Conservation (phyloP, 2,888 invertebrate species). For the Dusona sp. region DNA sequence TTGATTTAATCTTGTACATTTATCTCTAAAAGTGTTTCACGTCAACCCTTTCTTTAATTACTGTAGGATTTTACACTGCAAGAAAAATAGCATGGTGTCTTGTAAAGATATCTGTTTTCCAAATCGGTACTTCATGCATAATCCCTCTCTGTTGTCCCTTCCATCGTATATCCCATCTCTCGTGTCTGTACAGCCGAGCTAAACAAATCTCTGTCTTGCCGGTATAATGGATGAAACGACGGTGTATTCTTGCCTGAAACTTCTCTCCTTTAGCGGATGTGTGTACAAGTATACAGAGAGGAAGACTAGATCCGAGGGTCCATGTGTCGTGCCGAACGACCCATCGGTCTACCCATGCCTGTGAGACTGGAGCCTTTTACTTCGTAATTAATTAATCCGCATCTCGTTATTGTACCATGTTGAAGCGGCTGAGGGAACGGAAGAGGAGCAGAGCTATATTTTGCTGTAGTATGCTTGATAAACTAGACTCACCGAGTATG, state of each 20-base stretch:
- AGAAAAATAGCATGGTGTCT: conserved; percentile 71
- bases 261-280: conserved; percentile 34
- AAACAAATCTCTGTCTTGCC: conserved; percentile 82
- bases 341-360: conserved; percentile 58
- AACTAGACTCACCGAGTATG: conserved; percentile 64
- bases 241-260: conserved; percentile 64
- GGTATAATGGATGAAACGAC: conserved; percentile 82
- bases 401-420: conserved; percentile 68
- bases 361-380: conserved; percentile 61
- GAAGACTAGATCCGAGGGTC: conserved; percentile 43
- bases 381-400: conserved; percentile 78
- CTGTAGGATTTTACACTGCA: conserved; percentile 66
- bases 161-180: conserved; percentile 75
- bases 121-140: conserved; percentile 51
- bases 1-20: neutral
- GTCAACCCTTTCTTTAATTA: conserved; percentile 11
- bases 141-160: conserved; percentile 38
- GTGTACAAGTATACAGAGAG: conserved; percentile 19
- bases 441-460: conserved; percentile 11
- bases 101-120: conserved; percentile 66
- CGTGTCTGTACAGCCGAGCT: conserved; percentile 66
- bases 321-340: conserved; percentile 48
- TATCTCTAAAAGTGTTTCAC: neutral
- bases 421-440: neutral
- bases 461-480: conserved; percentile 50